Evolutionary conservation across 2,888 invertebrate genomes (phyloP).

Genomic region (Pachliopta kotzebuea): DNA sequence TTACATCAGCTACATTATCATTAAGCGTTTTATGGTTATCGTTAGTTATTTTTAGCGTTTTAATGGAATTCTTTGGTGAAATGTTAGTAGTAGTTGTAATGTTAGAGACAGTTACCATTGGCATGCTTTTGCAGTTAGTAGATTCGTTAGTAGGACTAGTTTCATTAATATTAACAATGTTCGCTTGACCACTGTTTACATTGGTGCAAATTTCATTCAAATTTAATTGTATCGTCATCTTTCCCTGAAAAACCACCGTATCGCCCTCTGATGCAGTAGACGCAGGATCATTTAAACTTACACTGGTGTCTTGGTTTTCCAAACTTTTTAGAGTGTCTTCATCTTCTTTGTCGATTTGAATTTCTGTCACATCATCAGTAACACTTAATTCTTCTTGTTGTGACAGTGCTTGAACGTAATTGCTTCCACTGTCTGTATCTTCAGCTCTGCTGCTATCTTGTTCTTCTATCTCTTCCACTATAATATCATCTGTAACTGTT

Average conservation of each 20-base stretch:
- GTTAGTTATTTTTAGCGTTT: conserved; percentile 61
- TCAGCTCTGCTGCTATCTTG: conserved; percentile 62
- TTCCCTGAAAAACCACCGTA: conserved; percentile 77
- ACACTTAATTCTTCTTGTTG: conserved; percentile 69
- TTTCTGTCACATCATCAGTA: conserved; percentile 71
- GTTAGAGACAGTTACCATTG: conserved; percentile 80
- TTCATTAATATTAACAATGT: conserved; percentile 55
- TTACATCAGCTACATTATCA: conserved; percentile 53
- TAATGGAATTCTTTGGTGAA: conserved; percentile 76
- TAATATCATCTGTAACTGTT: conserved; percentile 56
- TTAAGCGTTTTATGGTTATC: conserved; percentile 47
- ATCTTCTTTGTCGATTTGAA: conserved; percentile 75
- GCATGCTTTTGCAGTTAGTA: conserved; percentile 74
- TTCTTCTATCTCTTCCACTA: conserved; percentile 71
- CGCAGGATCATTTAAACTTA: conserved; percentile 76
- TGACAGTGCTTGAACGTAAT: conserved; percentile 68
- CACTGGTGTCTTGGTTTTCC: conserved; percentile 78
- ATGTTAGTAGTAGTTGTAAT: conserved; percentile 78
- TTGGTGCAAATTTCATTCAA: conserved; percentile 77
- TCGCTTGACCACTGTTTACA: conserved; percentile 70
- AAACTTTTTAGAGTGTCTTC: conserved; percentile 77
- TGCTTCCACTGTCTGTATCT: conserved; percentile 67
- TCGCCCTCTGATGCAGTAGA: conserved; percentile 73
- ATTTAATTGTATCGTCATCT: conserved; percentile 78
- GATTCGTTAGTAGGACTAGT: conserved; percentile 50